phyloP scores from a whole-genome alignment of 2,113 vertebrate species.

The Peucedramus taeniatus region DNA sequence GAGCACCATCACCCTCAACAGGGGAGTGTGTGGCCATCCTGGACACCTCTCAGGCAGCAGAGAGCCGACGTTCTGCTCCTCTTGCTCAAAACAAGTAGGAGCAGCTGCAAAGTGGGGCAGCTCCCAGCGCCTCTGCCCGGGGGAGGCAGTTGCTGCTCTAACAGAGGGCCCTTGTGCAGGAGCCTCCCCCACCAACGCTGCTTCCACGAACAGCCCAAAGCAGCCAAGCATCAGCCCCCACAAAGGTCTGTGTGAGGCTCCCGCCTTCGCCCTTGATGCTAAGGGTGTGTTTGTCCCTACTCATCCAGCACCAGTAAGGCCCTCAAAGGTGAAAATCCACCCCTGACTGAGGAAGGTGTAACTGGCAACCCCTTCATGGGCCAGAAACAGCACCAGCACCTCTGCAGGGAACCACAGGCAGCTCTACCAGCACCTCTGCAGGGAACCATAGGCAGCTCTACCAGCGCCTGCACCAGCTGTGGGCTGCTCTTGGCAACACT shows the following conservation, averaged over 20 bases:
- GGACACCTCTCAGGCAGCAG: background rate
- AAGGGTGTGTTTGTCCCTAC: background rate
- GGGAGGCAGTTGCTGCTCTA: conserved; percentile 37
- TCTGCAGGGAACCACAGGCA: too few relatives aligned
- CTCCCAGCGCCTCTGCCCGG: background rate
- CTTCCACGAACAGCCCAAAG: background rate
- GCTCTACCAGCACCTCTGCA: background rate
- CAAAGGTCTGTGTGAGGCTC: background rate
- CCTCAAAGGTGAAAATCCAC: background rate
- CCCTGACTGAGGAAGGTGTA: background rate
- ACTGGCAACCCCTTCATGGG: fast-evolving
- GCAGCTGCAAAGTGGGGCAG: conserved; percentile 39
- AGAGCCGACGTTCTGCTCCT: background rate
- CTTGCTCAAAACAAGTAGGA: background rate
- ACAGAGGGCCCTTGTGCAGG: conserved; percentile 30
- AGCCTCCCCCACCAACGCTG: background rate
- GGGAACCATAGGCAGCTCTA: background rate
- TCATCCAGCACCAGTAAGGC: background rate
- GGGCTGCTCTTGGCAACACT: fast-evolving
- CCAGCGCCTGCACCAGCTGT: fast-evolving
- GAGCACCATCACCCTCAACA: background rate
- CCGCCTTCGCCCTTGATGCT: fast-evolving
- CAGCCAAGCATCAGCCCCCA: background rate
- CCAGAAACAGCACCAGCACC: fast-evolving
- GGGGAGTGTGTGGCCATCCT: fast-evolving